Evolutionary conservation across 2,797 vertebrate species (phyloP).

Genomic region (Channa striata): DNA sequence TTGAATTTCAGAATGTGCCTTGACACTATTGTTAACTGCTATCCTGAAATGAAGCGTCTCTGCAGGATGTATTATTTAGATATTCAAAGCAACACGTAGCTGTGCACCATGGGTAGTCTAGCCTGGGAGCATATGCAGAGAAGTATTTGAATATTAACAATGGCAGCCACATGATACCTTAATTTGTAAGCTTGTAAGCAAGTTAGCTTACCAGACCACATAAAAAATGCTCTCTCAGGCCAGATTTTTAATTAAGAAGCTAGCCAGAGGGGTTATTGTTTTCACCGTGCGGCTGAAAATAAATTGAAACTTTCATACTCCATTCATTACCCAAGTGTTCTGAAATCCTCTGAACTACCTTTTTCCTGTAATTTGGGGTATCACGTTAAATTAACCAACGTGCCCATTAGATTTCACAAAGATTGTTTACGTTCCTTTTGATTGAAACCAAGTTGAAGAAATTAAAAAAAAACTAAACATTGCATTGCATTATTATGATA

Average conservation of each 20-base stretch:
- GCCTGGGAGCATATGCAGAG: conserved; percentile 34
- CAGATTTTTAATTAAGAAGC: conserved; percentile 73
- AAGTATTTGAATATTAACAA: conserved; percentile 62
- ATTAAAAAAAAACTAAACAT: too few species aligned
- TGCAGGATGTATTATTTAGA: conserved; percentile 27
- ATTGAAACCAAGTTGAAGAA: conserved; percentile 33
- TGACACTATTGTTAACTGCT: conserved; percentile 5
- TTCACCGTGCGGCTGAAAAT: conserved; percentile 54
- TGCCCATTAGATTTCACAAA: conserved; percentile 20
- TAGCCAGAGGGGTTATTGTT: conserved; percentile 65
- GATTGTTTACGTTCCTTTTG: conserved; percentile 9
- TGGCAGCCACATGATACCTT: conserved; percentile 47
- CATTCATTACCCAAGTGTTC: conserved; percentile 43
- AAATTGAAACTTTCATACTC: conserved; percentile 61
- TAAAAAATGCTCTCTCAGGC: conserved; percentile 41
- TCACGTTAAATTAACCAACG: conserved; percentile 43
- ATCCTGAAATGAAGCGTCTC: conserved; percentile 5
- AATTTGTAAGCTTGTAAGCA: conserved; percentile 61
- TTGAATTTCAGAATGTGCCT: conserved; percentile 15
- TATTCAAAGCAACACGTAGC: conserved; percentile 39
- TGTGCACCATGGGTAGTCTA: conserved; percentile 21
- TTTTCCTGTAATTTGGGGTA: conserved; percentile 13
- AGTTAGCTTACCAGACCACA: conserved; percentile 46
- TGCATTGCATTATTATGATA: too few species aligned
- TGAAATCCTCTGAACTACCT: conserved; percentile 25